Percentiles rank a stretch among this genome's conserved stretches.
Evolutionary conservation across 2,888 invertebrate genomes (phyloP).

Genomic region (Orthonevra nobilis): DNA sequence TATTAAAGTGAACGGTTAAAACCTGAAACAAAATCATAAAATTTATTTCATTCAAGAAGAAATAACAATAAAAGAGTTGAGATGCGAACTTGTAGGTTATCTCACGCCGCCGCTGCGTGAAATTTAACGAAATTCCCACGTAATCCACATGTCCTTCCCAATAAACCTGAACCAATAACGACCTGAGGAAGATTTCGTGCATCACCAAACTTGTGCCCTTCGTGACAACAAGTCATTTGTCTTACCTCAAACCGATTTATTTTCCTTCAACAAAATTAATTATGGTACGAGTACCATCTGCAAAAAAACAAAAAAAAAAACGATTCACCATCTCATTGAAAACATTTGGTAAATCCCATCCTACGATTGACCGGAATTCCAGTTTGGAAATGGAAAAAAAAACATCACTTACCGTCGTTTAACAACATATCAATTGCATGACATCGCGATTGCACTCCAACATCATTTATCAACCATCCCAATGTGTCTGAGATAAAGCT

Average conservation of each 20-base stretch:
- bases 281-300: conserved; percentile 5
- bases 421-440: conserved; percentile 49
- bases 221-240: conserved; percentile 48
- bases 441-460: conserved; percentile 35
- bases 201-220: neutral
- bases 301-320: no score
- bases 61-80: conserved; percentile 8
- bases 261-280: conserved; percentile 14
- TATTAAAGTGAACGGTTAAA: conserved; percentile 3
- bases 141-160: conserved; percentile 21
- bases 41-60: neutral
- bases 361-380: conserved; percentile 35
- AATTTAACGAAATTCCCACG: neutral
- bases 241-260: conserved; percentile 21
- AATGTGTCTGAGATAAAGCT: conserved; percentile 30
- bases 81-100: conserved; percentile 11
- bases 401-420: conserved; percentile 15
- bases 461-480: conserved; percentile 56
- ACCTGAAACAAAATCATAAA: conserved; percentile 9
- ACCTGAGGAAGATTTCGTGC: conserved; percentile 1
- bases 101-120: neutral
- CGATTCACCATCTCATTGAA: conserved; percentile 21
- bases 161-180: conserved; percentile 5
- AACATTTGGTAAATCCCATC: conserved; percentile 37
- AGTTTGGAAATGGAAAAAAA: neutral